Conservation (phyloP, 2,113 vertebrate genomes). For the Pseudonaja textilis region DNA sequence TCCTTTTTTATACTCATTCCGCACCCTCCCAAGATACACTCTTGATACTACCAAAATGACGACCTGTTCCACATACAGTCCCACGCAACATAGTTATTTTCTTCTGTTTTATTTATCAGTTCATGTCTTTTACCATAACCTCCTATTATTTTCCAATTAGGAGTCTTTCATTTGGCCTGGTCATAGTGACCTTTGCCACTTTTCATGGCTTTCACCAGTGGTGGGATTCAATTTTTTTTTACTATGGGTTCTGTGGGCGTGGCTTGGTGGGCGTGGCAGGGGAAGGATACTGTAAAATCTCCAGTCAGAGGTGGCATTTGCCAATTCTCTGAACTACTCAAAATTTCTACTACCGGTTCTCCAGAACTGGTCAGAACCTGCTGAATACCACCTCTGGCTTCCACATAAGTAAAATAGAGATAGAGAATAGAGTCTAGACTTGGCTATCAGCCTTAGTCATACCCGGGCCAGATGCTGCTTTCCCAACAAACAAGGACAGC, state of each 20-base stretch:
- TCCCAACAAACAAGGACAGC: background rate
- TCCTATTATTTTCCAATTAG: background rate
- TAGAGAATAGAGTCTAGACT: background rate
- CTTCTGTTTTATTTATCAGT: background rate
- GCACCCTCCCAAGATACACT: background rate
- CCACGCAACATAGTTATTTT: background rate
- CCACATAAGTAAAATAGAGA: background rate
- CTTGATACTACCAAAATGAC: background rate
- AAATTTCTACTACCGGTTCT: too few relatives aligned
- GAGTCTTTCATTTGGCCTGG: background rate
- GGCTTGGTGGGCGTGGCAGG: too few relatives aligned
- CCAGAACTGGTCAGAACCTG: too few relatives aligned
- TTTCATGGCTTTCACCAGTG: background rate
- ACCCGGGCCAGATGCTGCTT: background rate
- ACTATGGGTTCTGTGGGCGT: too few relatives aligned
- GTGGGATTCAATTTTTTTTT: too few relatives aligned
- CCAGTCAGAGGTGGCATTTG: too few relatives aligned
- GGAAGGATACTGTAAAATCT: too few relatives aligned
- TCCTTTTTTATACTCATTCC: background rate
- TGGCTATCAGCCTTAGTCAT: background rate
- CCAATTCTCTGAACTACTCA: too few relatives aligned
- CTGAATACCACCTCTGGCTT: background rate
- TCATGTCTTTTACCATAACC: background rate
- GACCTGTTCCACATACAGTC: background rate
- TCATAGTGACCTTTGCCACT: background rate